A percentile compares a stretch with the other conserved stretches of the same genome.
These are phyloP conservation scores for Gymnothorax javanicus DNA, from an alignment of 2,797 vertebrate species.

Conservation along the genomic window DNA sequence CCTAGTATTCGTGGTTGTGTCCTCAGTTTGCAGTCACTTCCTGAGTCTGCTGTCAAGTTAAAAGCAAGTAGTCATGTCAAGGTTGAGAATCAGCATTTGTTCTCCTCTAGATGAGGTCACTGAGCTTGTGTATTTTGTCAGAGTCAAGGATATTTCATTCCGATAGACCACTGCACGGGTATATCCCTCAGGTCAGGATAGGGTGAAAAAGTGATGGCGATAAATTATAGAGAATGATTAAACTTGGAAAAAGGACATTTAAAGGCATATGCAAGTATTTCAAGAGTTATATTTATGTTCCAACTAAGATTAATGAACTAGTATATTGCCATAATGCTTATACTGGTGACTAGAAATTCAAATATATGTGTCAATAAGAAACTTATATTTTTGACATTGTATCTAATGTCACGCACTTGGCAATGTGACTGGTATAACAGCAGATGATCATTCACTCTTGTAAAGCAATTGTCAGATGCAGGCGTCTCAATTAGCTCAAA, in stretches of 20 bases:
- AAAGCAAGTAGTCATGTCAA: background rate
- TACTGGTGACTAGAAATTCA: background rate
- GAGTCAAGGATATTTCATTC: background rate
- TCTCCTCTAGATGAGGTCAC: background rate
- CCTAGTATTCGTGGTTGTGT: background rate
- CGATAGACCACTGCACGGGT: background rate
- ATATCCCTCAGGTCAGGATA: background rate
- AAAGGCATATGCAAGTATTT: background rate
- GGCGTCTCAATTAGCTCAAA: too few species aligned
- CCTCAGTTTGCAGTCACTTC: background rate
- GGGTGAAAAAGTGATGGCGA: background rate
- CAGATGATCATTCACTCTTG: too few species aligned
- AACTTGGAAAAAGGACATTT: background rate
- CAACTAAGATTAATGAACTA: background rate
- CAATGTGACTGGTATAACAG: too few species aligned
- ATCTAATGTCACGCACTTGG: too few species aligned
- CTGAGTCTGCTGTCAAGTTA: background rate
- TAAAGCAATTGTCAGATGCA: too few species aligned
- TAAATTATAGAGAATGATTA: background rate
- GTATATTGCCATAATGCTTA: background rate
- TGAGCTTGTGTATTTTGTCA: background rate
- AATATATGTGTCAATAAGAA: too few species aligned
- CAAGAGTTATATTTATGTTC: too few species aligned
- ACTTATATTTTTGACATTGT: too few species aligned
- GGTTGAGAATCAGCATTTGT: background rate